Evolutionary conservation across 1,140 invertebrate species (phyloP).

Genomic region (Papilio helenus): DNA sequence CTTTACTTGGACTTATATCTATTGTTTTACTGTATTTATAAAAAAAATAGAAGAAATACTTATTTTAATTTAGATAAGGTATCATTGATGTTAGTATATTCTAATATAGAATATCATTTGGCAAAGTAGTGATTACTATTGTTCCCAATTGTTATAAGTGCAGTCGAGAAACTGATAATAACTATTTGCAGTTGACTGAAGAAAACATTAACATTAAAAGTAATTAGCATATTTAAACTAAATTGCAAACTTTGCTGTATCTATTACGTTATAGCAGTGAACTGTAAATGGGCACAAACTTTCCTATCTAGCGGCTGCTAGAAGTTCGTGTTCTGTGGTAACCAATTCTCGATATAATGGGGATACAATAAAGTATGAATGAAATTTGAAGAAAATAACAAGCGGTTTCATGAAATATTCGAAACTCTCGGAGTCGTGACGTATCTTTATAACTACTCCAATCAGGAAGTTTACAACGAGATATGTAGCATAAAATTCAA

Average conservation of each 20-base stretch:
- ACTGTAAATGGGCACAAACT: slow-evolving; percentile 33
- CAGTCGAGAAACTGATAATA: not conserved
- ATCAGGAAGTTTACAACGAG: not conserved
- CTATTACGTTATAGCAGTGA: slow-evolving; percentile 24
- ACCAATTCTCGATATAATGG: not conserved
- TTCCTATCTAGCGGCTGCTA: slow-evolving; percentile 14
- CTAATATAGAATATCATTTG: too few species aligned
- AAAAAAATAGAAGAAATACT: not conserved
- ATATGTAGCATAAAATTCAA: too few species aligned
- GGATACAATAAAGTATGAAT: not conserved
- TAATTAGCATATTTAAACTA: slow-evolving; percentile 37
- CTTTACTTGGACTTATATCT: too few species aligned
- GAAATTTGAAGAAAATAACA: not conserved
- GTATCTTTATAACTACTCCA: not conserved
- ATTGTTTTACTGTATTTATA: too few species aligned
- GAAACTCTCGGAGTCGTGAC: too few species aligned
- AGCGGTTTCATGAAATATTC: not conserved
- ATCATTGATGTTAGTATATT: not conserved
- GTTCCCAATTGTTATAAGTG: not conserved
- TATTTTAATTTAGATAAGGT: not conserved
- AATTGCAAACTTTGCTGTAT: slow-evolving; percentile 23
- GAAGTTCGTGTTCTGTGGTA: not conserved
- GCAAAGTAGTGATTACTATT: not conserved
- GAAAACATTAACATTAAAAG: slow-evolving; percentile 37
- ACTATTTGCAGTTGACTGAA: slow-evolving; percentile 1